Evolutionary conservation across 1,140 invertebrate genomes (phyloP).

Genomic region (Oedothorax gibbosus): DNA sequence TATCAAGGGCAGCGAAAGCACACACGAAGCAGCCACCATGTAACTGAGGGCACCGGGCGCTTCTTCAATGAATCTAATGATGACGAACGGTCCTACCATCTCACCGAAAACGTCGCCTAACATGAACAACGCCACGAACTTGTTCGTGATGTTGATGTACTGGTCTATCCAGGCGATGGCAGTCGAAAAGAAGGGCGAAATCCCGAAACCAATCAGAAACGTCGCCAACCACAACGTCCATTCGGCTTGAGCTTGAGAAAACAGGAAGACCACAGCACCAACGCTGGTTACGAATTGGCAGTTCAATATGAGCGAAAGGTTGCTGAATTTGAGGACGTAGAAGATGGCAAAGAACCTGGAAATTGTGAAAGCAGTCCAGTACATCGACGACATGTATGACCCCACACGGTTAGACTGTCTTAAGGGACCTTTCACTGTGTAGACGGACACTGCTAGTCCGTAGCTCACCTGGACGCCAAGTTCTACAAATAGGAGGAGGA

Average conservation of each 20-base stretch:
- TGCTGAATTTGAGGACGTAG: slow-evolving; percentile 66
- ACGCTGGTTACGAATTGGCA: slow-evolving; percentile 66
- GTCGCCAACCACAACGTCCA: slow-evolving; percentile 66
- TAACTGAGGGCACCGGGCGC: slow-evolving; percentile 68
- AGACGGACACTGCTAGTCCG: slow-evolving; percentile 69
- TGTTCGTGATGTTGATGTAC: slow-evolving; percentile 70
- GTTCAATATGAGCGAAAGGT: slow-evolving; percentile 66
- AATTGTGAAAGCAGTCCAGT: slow-evolving; percentile 71
- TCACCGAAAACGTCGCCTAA: slow-evolving; percentile 70
- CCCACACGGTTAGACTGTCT: slow-evolving; percentile 66
- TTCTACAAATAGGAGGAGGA: slow-evolving; percentile 70
- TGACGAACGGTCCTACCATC: slow-evolving; percentile 68
- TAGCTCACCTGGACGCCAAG: slow-evolving; percentile 71
- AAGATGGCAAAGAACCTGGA: slow-evolving; percentile 69
- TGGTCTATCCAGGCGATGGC: slow-evolving; percentile 71
- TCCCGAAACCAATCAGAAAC: slow-evolving; percentile 68
- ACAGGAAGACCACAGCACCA: slow-evolving; percentile 67
- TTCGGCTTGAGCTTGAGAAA: slow-evolving; percentile 61
- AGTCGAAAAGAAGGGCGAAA: slow-evolving; percentile 71
- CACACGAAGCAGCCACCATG: slow-evolving; percentile 63
- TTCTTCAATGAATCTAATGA: slow-evolving; percentile 66
- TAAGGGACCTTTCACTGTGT: slow-evolving; percentile 66
- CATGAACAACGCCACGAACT: slow-evolving; percentile 70
- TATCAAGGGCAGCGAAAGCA: slow-evolving; percentile 63
- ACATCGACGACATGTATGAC: slow-evolving; percentile 69